Conservation (phyloP, 2,888 invertebrate species). For the Tipula confusa region DNA sequence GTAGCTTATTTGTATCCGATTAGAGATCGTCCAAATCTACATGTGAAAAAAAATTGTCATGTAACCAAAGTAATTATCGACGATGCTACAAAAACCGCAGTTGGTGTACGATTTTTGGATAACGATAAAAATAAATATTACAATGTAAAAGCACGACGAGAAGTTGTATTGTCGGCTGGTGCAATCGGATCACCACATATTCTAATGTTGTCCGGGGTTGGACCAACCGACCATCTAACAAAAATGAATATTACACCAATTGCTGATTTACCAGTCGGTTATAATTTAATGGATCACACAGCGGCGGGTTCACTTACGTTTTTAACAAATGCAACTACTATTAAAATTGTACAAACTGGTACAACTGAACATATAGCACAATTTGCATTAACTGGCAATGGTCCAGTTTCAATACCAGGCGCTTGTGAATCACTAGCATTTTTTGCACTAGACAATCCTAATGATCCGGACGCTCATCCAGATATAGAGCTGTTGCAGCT, state of each 20-base stretch:
- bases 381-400: background rate
- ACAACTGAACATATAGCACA: background rate
- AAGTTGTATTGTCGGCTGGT: constrained; percentile 71
- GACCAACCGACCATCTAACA: constrained; percentile 56
- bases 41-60: constrained; percentile 54
- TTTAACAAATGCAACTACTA: constrained; percentile 49
- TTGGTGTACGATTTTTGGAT: constrained; percentile 55
- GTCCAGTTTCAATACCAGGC: constrained; percentile 53
- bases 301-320: constrained; percentile 66
- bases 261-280: constrained; percentile 59
- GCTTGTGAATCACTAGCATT: constrained; percentile 62
- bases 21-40: constrained; percentile 54
- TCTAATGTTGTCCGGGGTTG: constrained; percentile 72
- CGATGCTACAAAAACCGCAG: constrained; percentile 50
- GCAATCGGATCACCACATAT: constrained; percentile 77
- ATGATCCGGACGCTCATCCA: constrained; percentile 54
- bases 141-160: constrained; percentile 56
- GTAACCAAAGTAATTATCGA: constrained; percentile 57
- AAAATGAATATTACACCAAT: constrained; percentile 55
- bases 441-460: constrained; percentile 56
- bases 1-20: constrained; percentile 57
- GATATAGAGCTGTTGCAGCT: constrained; percentile 67
- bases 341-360: constrained; percentile 34
- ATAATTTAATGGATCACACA: constrained; percentile 61
- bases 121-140: constrained; percentile 45